These are phyloP conservation scores for Blastobasis lacticolella DNA, from an alignment of 2,888 invertebrate species.

Conservation along the genomic window DNA sequence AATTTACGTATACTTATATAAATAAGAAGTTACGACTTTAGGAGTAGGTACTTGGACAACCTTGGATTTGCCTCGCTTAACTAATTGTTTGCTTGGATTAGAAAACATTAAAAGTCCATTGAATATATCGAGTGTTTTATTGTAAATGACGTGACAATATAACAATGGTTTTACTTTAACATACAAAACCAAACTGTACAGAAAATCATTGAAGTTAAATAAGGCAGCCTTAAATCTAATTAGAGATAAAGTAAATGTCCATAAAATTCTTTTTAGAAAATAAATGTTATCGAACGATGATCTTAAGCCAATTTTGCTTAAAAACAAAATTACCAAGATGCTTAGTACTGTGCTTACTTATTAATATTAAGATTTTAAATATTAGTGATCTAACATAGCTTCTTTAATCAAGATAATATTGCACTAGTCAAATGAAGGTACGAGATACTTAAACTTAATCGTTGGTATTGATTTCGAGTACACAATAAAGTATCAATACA, in stretches of 20 bases:
- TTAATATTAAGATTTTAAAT: too few species aligned
- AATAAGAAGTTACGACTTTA: too few species aligned
- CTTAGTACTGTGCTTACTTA: conserved; percentile 3
- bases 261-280: not conserved
- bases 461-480: conserved; percentile 54
- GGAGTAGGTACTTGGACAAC: too few species aligned
- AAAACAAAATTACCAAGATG: conserved; percentile 69
- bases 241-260: too few species aligned
- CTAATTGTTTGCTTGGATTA: too few species aligned
- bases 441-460: conserved; percentile 62
- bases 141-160: conserved; percentile 1
- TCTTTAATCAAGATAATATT: conserved; percentile 51
- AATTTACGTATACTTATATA: too few species aligned
- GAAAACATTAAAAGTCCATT: too few species aligned
- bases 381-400: not conserved
- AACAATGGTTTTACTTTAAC: conserved; percentile 3
- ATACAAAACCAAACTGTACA: conserved; percentile 4
- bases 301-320: conserved; percentile 69
- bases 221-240: not conserved
- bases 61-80: too few species aligned
- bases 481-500: conserved; percentile 68
- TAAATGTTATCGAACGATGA: conserved; percentile 21
- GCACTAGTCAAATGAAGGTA: conserved; percentile 64
- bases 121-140: conserved; percentile 2
- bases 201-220: not conserved